Conservation (phyloP, 2,888 invertebrate species). For the Meliscaeva auricollis region DNA sequence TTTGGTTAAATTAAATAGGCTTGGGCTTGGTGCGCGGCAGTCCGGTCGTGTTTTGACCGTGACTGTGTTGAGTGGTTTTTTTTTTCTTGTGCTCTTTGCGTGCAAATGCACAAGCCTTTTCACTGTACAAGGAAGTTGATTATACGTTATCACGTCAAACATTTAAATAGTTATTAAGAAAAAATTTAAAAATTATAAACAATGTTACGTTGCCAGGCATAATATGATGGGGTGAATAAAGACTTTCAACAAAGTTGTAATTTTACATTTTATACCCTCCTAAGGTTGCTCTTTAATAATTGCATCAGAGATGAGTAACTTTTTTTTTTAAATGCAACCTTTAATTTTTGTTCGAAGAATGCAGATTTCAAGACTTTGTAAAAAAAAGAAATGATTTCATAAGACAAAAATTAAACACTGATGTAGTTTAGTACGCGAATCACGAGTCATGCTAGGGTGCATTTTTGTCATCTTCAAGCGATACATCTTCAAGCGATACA, state of each 20-base stretch:
- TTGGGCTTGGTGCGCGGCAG: not conserved
- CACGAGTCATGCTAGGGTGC: too few relatives aligned
- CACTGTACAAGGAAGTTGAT: conserved; percentile 78
- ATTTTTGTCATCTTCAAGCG: too few relatives aligned
- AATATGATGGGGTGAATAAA: not conserved
- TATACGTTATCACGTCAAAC: conserved; percentile 82
- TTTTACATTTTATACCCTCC: not conserved
- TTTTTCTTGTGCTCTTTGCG: not conserved
- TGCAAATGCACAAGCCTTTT: conserved; percentile 31
- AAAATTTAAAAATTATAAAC: conserved; percentile 14
- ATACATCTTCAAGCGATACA: too few relatives aligned
- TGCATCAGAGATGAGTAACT: too few relatives aligned
- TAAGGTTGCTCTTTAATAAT: too few relatives aligned
- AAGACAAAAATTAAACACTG: too few relatives aligned
- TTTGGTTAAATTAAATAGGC: conserved; percentile 52
- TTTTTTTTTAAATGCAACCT: too few relatives aligned
- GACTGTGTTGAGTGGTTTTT: conserved; percentile 25
- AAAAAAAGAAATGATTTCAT: too few relatives aligned
- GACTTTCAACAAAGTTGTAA: not conserved
- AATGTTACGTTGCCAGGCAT: not conserved
- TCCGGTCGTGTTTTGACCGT: conserved; percentile 35
- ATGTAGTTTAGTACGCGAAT: too few relatives aligned
- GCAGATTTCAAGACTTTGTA: too few relatives aligned
- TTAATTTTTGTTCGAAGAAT: too few relatives aligned
- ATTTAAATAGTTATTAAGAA: conserved; percentile 74